Base-by-base conservation (phyloP, 2,797 vertebrate genomes). In the Sardinella longiceps region DNA sequence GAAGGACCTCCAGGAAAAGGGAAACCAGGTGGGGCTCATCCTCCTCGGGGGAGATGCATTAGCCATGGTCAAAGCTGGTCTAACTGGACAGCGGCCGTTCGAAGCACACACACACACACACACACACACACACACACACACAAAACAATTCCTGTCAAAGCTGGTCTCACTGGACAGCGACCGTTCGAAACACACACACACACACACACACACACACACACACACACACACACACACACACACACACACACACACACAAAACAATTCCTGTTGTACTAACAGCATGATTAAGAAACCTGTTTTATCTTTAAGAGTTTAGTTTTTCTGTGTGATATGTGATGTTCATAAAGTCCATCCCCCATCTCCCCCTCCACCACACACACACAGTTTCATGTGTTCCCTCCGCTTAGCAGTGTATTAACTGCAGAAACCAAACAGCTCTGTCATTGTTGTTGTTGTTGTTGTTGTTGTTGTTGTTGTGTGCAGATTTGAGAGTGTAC, bases 1-100 rank as follows among this genome's bases (percentile, higher is more conserved):
- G 95, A 97, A 97, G 93, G 94, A 97, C 85, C 93, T 98, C 51
- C 95, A 96, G 94, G 98, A 98, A 85, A 99, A 97, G 92, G 97
- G 96, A 93, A 96, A 95, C 90, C 97, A 96, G 91, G 98, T 99
- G 94, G 97, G 97, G 28, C 60, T 30, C 25, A 28, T 87, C 7
- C 82, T 43, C 50, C 58, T 82, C 6, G 20, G n/a, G 77, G 28
- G 48, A 20, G 80, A 74, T 85, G n/a, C n/a, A n/a, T n/a, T n/a
- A 83, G 46, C 3, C 15, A 20, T 2, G 18, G 18, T 5, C 20
- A 66, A 81, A 43, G 80, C 86, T 39, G 48, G 85, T 89, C 87
- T 85, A 77, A 83, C 86, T 89, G 86, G 83, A 86, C 84, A 88
- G 84, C 89, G 60, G 60, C 25, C 12, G 30, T n/a, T n/a, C n/a